Percentiles rank a stretch among this genome's conserved stretches.
These are phyloP conservation scores for Eueremaeus valkanovi DNA, from an alignment of 2,888 invertebrate species.

Conservation along the genomic window DNA sequence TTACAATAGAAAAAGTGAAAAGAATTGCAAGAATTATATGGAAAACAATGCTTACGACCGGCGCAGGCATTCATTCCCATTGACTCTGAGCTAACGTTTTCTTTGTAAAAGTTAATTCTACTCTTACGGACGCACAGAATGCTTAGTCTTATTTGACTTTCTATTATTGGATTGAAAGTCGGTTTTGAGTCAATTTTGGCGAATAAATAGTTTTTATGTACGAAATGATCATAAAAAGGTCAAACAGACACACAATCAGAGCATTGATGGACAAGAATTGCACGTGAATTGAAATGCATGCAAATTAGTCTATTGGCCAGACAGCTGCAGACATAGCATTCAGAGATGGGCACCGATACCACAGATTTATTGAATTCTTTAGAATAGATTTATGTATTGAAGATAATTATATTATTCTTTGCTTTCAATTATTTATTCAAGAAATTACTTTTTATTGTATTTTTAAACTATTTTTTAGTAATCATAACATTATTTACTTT, in stretches of 20 bases:
- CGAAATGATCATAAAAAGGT: slow-evolving; percentile 17
- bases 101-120: background rate
- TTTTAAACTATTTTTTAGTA: background rate
- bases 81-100: background rate
- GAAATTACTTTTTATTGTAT: background rate
- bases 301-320: slow-evolving; percentile 20
- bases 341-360: slow-evolving; percentile 7
- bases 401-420: background rate
- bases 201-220: background rate
- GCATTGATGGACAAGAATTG: background rate
- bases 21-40: background rate
- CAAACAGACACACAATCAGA: background rate
- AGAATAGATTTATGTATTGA: background rate
- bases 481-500: background rate
- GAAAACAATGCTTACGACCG: background rate
- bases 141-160: slow-evolving; percentile 14
- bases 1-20: background rate
- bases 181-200: background rate
- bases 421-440: background rate
- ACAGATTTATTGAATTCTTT: slow-evolving; percentile 21
- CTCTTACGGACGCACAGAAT: background rate
- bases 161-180: background rate
- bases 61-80: background rate
- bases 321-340: slow-evolving; percentile 25
- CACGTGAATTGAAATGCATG: slow-evolving; percentile 21